phyloP scores from a whole-genome alignment of 1,140 invertebrate genomes.

The Trypoxylus dichotomus region DNA sequence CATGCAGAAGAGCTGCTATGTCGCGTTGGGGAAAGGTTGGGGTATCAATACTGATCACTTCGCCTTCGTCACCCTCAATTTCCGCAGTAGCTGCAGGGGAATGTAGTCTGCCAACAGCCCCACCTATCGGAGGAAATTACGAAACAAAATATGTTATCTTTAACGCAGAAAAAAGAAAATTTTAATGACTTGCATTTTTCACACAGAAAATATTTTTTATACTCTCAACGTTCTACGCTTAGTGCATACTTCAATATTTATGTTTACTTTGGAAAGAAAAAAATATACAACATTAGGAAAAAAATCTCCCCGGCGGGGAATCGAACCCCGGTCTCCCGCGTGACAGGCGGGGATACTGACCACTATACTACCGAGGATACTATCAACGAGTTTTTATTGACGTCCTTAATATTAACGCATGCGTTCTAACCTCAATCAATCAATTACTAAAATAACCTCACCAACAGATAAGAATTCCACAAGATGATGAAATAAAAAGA shows the following conservation, averaged over 20 bases:
- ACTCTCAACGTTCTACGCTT: too few species aligned
- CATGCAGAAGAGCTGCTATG: conserved; percentile 62
- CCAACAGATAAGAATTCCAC: background rate
- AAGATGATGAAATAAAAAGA: background rate
- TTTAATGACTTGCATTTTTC: too few species aligned
- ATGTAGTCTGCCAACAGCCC: conserved; percentile 59
- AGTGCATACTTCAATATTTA: background rate
- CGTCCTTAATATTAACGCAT: background rate
- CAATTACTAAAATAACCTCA: background rate
- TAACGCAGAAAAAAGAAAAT: too few species aligned
- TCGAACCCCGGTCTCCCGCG: conserved; percentile 49
- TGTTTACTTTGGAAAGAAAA: background rate
- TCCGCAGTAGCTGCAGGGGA: conserved; percentile 67
- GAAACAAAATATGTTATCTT: too few species aligned
- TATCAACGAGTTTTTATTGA: background rate
- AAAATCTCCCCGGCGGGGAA: conserved; percentile 43
- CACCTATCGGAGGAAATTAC: conserved; percentile 37
- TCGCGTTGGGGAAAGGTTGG: conserved; percentile 66
- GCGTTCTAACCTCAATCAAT: background rate
- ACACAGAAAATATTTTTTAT: too few species aligned
- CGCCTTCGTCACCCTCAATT: conserved; percentile 70
- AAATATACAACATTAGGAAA: conserved; percentile 7
- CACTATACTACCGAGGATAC: conserved; percentile 47
- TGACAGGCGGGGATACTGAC: conserved; percentile 50
- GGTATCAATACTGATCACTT: conserved; percentile 69